Conservation (phyloP, 2,797 vertebrate genomes). For the Thamnophis elegans region DNA sequence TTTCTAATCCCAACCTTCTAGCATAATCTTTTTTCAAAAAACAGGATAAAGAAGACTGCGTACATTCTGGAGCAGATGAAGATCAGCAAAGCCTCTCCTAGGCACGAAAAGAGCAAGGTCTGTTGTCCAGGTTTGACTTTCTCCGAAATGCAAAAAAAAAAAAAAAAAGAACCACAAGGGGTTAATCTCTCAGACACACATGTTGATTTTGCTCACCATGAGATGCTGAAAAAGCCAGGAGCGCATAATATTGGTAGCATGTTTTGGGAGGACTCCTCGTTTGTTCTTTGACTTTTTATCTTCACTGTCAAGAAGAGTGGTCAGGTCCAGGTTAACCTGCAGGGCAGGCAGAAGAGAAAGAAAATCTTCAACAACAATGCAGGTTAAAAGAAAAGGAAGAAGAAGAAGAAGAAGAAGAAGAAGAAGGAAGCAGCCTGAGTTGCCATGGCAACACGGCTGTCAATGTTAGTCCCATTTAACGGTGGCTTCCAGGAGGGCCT, state of each 20-base stretch:
- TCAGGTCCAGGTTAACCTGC: constrained; percentile 95
- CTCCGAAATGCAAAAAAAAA: neutral
- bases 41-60: neutral
- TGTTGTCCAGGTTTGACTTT: neutral
- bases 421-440: constrained; percentile 62
- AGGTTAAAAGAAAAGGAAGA: constrained; percentile 33
- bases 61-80: neutral
- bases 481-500: constrained; percentile 9
- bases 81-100: neutral
- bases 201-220: constrained; percentile 83
- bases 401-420: constrained; percentile 26
- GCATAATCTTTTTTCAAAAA: neutral
- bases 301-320: constrained; percentile 91
- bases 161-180: constrained; percentile 6
- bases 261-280: constrained; percentile 94
- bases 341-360: constrained; percentile 58
- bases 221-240: constrained; percentile 99
- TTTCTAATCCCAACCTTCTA: neutral
- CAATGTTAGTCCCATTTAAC: constrained; percentile 43
- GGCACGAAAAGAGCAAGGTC: neutral
- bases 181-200: constrained; percentile 22
- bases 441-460: constrained; percentile 78
- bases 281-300: constrained; percentile 99
- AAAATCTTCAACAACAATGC: constrained; percentile 55
- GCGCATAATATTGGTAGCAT: constrained; percentile 99